Conservation (phyloP, 2,113 vertebrate genomes). For the Hucho hucho region DNA sequence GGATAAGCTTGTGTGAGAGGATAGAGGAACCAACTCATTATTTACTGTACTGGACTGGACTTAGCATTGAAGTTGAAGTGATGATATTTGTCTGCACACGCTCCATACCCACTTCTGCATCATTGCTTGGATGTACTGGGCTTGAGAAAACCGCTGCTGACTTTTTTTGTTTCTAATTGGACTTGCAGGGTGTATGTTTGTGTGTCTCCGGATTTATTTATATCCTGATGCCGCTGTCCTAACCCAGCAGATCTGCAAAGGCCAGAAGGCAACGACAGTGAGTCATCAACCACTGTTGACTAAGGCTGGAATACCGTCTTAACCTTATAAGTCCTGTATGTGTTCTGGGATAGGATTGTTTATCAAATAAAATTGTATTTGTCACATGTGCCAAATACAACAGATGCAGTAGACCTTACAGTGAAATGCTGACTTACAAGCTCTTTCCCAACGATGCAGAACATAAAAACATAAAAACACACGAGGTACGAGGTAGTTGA, state of each 20-base stretch:
- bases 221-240: neutral
- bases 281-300: neutral
- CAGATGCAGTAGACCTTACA: neutral
- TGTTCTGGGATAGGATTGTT: no score
- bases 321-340: no score
- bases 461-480: no score
- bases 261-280: neutral
- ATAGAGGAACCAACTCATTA: neutral
- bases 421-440: neutral
- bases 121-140: conserved; percentile 11
- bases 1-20: neutral
- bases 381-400: no score
- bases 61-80: neutral
- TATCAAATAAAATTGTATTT: no score
- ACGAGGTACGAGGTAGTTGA: no score
- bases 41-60: neutral
- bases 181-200: neutral
- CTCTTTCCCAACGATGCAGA: no score
- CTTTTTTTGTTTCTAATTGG: conserved; percentile 18
- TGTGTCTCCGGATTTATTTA: conserved; percentile 11
- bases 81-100: conserved; percentile 16
- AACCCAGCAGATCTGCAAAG: neutral
- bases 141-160: conserved; percentile 6
- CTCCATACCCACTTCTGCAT: conserved; percentile 6
- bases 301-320: neutral